phyloP scores from a whole-genome alignment of 2,888 invertebrate species.

The Baccha elongata region DNA sequence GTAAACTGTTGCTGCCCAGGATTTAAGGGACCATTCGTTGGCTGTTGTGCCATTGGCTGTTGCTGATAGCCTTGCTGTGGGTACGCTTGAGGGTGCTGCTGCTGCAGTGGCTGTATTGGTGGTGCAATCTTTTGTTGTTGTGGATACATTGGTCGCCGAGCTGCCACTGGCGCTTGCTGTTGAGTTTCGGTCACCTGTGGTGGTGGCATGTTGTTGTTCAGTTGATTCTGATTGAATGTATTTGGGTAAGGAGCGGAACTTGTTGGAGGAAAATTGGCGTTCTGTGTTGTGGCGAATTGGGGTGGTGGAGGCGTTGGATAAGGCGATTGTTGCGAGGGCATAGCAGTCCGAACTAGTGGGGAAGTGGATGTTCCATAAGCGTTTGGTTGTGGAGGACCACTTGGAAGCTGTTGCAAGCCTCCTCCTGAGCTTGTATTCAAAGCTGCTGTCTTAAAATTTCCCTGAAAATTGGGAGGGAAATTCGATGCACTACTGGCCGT shows the following conservation, averaged over 20 bases:
- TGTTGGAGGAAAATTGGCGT: slow-evolving; percentile 74
- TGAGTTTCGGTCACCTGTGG: slow-evolving; percentile 23
- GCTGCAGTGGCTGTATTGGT: slow-evolving; percentile 31
- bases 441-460: slow-evolving; percentile 76
- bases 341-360: slow-evolving; percentile 61
- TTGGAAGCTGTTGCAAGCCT: slow-evolving; percentile 39
- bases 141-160: slow-evolving; percentile 74
- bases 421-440: slow-evolving; percentile 68
- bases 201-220: slow-evolving; percentile 75
- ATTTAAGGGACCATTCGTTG: slow-evolving; percentile 78
- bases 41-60: slow-evolving; percentile 61
- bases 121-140: slow-evolving; percentile 72
- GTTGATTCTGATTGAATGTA: slow-evolving; percentile 75
- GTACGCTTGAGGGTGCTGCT: slow-evolving; percentile 68
- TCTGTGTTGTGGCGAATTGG: slow-evolving; percentile 44
- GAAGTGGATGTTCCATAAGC: slow-evolving; percentile 71
- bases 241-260: slow-evolving; percentile 45
- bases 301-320: slow-evolving; percentile 60
- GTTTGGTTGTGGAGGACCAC: slow-evolving; percentile 33
- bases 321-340: slow-evolving; percentile 37
- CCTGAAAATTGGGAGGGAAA: slow-evolving; percentile 71
- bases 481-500: slow-evolving; percentile 56
- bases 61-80: slow-evolving; percentile 74
- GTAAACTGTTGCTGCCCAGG: slow-evolving; percentile 78
- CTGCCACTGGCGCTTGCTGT: slow-evolving; percentile 47